Percentiles rank a stretch among this genome's conserved stretches.
phyloP scores from a whole-genome alignment of 2,113 vertebrate species.

The Melanocharis versteri region DNA sequence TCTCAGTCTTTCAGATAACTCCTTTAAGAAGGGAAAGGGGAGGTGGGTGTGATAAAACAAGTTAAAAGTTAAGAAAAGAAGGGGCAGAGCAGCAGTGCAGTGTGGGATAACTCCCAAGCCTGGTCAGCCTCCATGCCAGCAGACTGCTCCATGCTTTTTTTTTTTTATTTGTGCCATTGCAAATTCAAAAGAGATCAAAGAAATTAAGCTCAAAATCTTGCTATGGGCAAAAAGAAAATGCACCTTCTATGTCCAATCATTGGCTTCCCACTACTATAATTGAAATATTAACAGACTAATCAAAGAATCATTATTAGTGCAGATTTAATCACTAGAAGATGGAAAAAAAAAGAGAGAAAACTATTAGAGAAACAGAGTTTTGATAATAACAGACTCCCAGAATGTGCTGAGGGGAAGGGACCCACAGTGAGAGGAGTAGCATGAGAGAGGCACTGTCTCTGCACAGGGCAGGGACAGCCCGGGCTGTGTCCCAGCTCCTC shows the following conservation, averaged over 20 bases:
- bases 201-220: neutral
- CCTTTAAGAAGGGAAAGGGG: neutral
- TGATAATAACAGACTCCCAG: neutral
- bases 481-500: fast-evolving
- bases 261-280: neutral
- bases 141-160: neutral
- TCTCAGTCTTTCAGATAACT: slow-evolving; percentile 35
- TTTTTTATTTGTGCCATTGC: neutral
- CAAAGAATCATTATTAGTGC: neutral
- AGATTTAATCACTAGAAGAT: neutral
- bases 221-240: neutral
- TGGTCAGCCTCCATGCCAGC: neutral
- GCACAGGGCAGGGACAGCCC: neutral
- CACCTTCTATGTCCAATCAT: neutral
- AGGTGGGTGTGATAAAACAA: neutral
- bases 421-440: fast-evolving
- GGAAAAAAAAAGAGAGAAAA: neutral
- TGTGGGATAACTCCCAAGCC: neutral
- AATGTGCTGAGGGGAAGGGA: neutral
- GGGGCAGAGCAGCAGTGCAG: neutral
- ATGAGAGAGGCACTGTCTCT: fast-evolving
- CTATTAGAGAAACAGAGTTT: neutral
- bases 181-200: neutral
- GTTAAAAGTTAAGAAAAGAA: neutral
- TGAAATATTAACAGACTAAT: neutral